Conservation (phyloP, 2,797 vertebrate species). For the Brotula barbata region DNA sequence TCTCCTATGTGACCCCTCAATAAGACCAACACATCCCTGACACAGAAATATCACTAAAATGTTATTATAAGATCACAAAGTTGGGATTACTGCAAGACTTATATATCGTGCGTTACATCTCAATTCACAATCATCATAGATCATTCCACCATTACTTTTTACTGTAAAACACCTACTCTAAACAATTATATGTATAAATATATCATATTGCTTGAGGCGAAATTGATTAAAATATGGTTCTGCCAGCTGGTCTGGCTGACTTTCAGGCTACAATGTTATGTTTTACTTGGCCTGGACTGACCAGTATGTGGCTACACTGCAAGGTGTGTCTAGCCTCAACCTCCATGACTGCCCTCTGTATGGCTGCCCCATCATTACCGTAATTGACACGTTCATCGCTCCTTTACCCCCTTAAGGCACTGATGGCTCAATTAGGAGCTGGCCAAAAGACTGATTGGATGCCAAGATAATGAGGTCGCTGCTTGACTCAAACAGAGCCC, state of each 20-base stretch:
- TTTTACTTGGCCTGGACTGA: slow-evolving; percentile 58
- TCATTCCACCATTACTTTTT: slow-evolving; percentile 25
- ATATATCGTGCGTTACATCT: slow-evolving; percentile 1
- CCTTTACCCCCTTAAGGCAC: slow-evolving; percentile 66
- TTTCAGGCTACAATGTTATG: slow-evolving; percentile 47
- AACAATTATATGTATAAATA: slow-evolving; percentile 35
- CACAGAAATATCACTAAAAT: neutral
- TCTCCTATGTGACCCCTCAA: too few species aligned
- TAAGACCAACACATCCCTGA: too few species aligned
- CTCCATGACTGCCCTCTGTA: slow-evolving; percentile 63
- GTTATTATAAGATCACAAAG: too few species aligned
- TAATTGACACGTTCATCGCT: slow-evolving; percentile 74
- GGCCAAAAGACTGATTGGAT: slow-evolving; percentile 69
- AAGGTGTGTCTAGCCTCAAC: slow-evolving; percentile 50
- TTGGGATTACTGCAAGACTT: neutral
- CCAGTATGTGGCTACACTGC: slow-evolving; percentile 41
- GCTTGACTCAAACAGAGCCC: slow-evolving; percentile 48
- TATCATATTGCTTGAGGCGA: slow-evolving; percentile 10
- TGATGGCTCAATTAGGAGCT: slow-evolving; percentile 76
- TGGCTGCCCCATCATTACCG: slow-evolving; percentile 75
- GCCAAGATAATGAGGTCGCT: slow-evolving; percentile 69
- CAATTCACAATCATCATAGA: slow-evolving; percentile 29
- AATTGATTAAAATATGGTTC: slow-evolving; percentile 48
- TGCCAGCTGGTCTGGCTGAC: slow-evolving; percentile 28
- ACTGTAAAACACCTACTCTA: slow-evolving; percentile 23